phyloP scores from a whole-genome alignment of 2,888 invertebrate species.

The Cephus nigrinus region DNA sequence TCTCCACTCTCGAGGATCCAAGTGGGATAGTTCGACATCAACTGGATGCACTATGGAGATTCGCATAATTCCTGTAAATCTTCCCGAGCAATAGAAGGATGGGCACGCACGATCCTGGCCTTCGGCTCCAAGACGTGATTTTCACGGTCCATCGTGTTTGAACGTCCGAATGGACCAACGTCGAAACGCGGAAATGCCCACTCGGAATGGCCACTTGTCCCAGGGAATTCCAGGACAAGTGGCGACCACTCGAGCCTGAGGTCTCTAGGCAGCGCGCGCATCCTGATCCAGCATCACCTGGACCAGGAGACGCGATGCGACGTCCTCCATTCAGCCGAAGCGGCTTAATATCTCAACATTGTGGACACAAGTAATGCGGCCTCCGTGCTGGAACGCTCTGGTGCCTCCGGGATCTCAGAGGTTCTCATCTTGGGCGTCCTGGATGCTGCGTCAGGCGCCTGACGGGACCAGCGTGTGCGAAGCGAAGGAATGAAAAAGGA shows the following conservation, averaged over 20 bases:
- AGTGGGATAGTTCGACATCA: neutral
- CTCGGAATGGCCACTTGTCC: slow-evolving; percentile 44
- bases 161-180: slow-evolving; percentile 11
- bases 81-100: neutral
- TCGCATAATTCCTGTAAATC: neutral
- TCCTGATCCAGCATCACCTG: neutral
- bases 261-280: slow-evolving; percentile 33
- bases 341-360: slow-evolving; percentile 60
- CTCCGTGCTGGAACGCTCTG: slow-evolving; percentile 45
- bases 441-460: neutral
- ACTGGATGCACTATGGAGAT: neutral
- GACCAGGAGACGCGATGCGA: slow-evolving; percentile 4
- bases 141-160: neutral
- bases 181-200: slow-evolving; percentile 40
- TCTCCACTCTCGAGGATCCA: neutral
- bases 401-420: slow-evolving; percentile 36
- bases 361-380: slow-evolving; percentile 60
- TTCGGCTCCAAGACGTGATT: neutral
- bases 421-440: neutral
- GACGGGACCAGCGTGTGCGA: neutral
- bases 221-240: slow-evolving; percentile 57
- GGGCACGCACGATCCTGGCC: neutral
- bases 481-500: neutral
- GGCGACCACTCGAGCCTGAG: slow-evolving; percentile 38
- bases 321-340: slow-evolving; percentile 51